phyloP scores from a whole-genome alignment of 2,888 invertebrate genomes.

The Idaea biselata region DNA sequence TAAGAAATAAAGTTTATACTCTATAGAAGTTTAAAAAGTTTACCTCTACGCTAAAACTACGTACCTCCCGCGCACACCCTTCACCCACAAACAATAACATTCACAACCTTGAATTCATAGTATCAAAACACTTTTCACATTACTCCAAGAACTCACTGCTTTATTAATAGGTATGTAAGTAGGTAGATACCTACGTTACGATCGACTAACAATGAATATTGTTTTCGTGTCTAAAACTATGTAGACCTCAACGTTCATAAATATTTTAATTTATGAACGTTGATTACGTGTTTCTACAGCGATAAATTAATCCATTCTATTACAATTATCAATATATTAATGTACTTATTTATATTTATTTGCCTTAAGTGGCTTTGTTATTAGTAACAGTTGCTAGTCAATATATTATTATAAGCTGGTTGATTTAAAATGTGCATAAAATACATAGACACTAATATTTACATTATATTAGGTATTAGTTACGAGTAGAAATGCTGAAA shows the following conservation, averaged over 20 bases:
- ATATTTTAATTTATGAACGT: constrained; percentile 45
- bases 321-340: constrained; percentile 8
- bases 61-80: constrained; percentile 45
- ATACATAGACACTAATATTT: too few species aligned
- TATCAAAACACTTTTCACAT: constrained; percentile 43
- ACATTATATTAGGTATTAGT: too few species aligned
- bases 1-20: neutral
- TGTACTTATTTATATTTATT: neutral
- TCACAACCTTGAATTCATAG: constrained; percentile 42
- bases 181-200: constrained; percentile 51
- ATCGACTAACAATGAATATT: constrained; percentile 71
- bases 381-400: too few species aligned
- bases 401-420: too few species aligned
- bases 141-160: constrained; percentile 16
- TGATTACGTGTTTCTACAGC: constrained; percentile 14
- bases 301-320: constrained; percentile 9
- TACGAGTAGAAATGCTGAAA: too few species aligned
- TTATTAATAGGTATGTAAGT: constrained; percentile 28
- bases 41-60: neutral
- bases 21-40: neutral
- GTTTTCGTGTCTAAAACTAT: constrained; percentile 57
- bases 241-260: constrained; percentile 28
- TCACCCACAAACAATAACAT: constrained; percentile 38
- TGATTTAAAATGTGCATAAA: too few species aligned
- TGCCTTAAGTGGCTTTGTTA: neutral